Conservation (phyloP, 2,888 invertebrate species). For the Pollenia labialis region DNA sequence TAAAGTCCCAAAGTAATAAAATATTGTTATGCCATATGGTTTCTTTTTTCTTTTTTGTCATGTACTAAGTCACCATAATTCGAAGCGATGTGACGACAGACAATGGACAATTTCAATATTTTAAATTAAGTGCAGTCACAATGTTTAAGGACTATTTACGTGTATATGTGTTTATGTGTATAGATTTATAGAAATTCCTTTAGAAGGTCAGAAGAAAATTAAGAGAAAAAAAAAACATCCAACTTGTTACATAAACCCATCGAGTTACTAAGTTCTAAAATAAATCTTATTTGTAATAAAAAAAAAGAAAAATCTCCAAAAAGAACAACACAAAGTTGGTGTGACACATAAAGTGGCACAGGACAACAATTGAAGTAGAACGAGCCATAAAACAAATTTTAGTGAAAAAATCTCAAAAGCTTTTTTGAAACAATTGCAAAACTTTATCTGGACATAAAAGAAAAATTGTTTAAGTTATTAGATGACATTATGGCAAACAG, state of each 20-base stretch:
- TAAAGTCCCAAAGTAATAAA: slow-evolving; percentile 4
- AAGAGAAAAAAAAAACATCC: slow-evolving; percentile 9
- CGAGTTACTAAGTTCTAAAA: slow-evolving; percentile 39
- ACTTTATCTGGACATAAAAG: not conserved
- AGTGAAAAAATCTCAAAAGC: not conserved
- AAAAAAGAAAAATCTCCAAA: not conserved
- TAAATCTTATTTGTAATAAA: slow-evolving; percentile 5
- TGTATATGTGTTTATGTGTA: not conserved
- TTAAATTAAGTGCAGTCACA: slow-evolving; percentile 62
- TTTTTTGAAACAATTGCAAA: not conserved
- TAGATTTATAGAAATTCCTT: not conserved
- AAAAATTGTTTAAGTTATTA: slow-evolving; percentile 23
- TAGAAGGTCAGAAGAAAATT: slow-evolving; percentile 41
- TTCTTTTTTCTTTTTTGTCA: not conserved
- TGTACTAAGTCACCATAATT: slow-evolving; percentile 44
- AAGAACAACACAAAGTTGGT: not conserved
- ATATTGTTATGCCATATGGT: slow-evolving; percentile 13
- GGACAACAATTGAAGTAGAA: slow-evolving; percentile 17
- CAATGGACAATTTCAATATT: slow-evolving; percentile 41
- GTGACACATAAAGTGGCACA: not conserved
- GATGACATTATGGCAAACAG: not conserved
- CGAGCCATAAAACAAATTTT: not conserved
- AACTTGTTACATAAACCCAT: slow-evolving; percentile 36
- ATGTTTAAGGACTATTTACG: not conserved
- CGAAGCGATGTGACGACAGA: slow-evolving; percentile 6